These are phyloP conservation scores for Cyanoramphus novaezelandiae DNA, from an alignment of 2,113 vertebrate genomes.

Conservation along the genomic window DNA sequence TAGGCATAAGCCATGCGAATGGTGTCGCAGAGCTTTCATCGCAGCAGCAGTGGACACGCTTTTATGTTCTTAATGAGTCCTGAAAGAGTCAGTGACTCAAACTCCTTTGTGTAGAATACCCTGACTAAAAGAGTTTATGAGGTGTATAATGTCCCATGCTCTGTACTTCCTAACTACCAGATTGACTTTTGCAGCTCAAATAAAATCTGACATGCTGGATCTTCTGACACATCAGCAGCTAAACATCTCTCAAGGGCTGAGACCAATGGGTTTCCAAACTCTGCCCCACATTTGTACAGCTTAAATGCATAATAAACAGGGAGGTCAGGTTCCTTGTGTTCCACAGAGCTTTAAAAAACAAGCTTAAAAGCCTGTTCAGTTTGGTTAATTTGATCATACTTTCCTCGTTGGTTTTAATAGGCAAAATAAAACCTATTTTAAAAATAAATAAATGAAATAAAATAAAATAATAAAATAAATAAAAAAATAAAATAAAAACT, in stretches of 20 bases:
- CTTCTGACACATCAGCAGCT: neutral
- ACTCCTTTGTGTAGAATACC: neutral
- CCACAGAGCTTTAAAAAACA: neutral
- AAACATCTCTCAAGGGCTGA: neutral
- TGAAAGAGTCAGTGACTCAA: neutral
- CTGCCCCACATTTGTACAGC: neutral
- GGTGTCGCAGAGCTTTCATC: neutral
- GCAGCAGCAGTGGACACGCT: neutral
- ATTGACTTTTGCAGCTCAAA: neutral
- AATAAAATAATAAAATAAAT: neutral
- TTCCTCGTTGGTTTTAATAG: neutral
- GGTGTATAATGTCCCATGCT: neutral
- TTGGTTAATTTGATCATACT: neutral
- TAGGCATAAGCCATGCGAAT: neutral
- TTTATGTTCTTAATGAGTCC: neutral
- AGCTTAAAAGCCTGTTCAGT: neutral
- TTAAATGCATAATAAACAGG: neutral
- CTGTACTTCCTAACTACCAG: neutral
- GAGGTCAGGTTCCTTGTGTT: neutral
- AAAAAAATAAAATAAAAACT: neutral
- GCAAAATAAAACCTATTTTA: neutral
- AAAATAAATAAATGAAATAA: neutral
- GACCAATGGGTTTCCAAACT: neutral
- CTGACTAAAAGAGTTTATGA: conserved; percentile 26
- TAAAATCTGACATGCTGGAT: neutral